Percentiles rank a stretch among this genome's conserved stretches.
Conservation (phyloP, 2,888 invertebrate genomes). For the Deilephila elpenor region DNA sequence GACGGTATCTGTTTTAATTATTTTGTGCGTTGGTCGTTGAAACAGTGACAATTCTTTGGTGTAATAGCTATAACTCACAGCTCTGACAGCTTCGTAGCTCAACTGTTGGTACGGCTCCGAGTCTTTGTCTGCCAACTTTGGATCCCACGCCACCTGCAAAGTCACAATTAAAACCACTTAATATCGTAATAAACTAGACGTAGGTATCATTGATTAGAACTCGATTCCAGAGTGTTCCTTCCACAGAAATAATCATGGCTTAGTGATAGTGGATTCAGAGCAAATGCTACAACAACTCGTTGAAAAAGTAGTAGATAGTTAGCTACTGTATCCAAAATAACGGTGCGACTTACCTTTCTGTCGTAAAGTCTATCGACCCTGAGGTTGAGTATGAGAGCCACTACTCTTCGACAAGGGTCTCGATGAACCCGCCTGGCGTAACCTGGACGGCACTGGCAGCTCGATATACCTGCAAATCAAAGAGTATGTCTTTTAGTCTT, state of each 20-base stretch:
- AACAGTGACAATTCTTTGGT: no score
- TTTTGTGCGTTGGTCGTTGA: no score
- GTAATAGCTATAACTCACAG: constrained; percentile 86
- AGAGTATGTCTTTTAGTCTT: not conserved
- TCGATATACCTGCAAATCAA: constrained; percentile 87
- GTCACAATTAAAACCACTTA: not conserved
- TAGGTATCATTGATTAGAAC: not conserved
- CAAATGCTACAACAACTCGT: not conserved
- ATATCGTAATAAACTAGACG: not conserved
- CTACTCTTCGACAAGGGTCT: constrained; percentile 91
- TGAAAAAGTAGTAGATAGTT: not conserved
- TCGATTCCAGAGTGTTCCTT: no score
- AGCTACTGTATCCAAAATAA: no score
- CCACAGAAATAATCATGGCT: no score
- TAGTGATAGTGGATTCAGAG: no score
- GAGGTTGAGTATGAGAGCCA: constrained; percentile 91
- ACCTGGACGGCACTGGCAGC: constrained; percentile 94
- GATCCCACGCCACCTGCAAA: constrained; percentile 89
- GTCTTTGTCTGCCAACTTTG: constrained; percentile 88
- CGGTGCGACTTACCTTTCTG: constrained; percentile 72
- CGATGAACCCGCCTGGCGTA: constrained; percentile 88
- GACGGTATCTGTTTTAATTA: no score
- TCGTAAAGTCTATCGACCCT: constrained; percentile 94
- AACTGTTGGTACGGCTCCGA: constrained; percentile 93
- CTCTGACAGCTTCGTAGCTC: constrained; percentile 93